A percentile compares a stretch with the other conserved stretches of the same genome.
These are phyloP conservation scores for Drosophila teissieri DNA, from an alignment of 1,140 invertebrate genomes.

Conservation along the genomic window DNA sequence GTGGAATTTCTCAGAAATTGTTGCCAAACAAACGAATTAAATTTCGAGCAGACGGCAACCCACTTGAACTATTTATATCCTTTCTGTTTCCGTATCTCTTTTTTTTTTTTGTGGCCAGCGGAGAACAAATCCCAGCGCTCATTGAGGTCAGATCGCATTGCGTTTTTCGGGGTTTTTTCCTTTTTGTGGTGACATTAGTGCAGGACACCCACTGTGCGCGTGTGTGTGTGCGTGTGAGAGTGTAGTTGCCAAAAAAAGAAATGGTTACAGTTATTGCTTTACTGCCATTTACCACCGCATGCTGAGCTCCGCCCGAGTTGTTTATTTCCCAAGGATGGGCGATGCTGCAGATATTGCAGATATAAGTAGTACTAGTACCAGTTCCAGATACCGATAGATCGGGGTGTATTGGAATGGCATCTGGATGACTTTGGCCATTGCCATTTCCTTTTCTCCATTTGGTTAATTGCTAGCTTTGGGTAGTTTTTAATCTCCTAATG, in stretches of 20 bases:
- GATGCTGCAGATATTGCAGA: not conserved
- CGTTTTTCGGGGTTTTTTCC: slow-evolving; percentile 6
- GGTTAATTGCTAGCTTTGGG: slow-evolving; percentile 43
- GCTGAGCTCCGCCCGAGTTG: slow-evolving; percentile 49
- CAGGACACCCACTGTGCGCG: slow-evolving; percentile 55
- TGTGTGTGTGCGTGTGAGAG: slow-evolving; percentile 13
- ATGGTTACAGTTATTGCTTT: slow-evolving; percentile 66
- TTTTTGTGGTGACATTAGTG: slow-evolving; percentile 62
- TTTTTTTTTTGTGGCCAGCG: not conserved
- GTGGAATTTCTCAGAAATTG: slow-evolving; percentile 42
- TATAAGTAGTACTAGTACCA: too few relatives aligned
- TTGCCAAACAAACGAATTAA: slow-evolving; percentile 59
- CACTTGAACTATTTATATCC: slow-evolving; percentile 48
- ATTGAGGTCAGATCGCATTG: slow-evolving; percentile 62
- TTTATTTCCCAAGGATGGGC: slow-evolving; percentile 23
- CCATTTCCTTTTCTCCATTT: slow-evolving; percentile 23
- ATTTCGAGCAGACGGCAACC: slow-evolving; percentile 45
- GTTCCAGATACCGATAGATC: not conserved
- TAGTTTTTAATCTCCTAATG: slow-evolving; percentile 74
- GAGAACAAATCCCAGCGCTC: slow-evolving; percentile 46
- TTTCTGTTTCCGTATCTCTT: not conserved
- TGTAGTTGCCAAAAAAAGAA: slow-evolving; percentile 55
- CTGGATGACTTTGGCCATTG: slow-evolving; percentile 15
- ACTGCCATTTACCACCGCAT: slow-evolving; percentile 57
- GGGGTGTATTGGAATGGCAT: not conserved